phyloP scores from a whole-genome alignment of 2,113 vertebrate species.

The Muntiacus muntjak region DNA sequence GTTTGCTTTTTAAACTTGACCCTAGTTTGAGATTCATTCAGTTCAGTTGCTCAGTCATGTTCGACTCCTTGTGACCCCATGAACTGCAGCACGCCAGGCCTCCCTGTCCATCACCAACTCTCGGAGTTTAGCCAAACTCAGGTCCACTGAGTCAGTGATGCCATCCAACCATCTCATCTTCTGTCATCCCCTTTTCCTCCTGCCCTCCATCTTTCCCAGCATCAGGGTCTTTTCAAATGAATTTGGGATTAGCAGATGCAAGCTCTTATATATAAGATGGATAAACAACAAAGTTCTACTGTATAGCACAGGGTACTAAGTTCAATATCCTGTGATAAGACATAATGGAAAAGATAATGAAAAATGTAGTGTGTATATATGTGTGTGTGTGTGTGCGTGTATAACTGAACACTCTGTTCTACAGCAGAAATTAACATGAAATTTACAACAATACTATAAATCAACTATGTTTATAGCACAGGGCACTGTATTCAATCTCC shows the following conservation, averaged over 20 bases:
- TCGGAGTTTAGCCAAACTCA: not conserved
- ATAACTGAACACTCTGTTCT: not conserved
- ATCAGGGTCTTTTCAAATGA: not conserved
- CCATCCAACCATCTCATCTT: not conserved
- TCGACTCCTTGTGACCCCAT: not conserved
- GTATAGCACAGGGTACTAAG: not conserved
- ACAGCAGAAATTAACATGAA: not conserved
- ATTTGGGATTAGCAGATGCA: not conserved
- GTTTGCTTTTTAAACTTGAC: not conserved
- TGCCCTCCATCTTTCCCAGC: not conserved
- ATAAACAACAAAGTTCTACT: not conserved
- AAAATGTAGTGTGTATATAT: not conserved
- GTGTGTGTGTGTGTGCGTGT: not conserved
- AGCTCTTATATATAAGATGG: not conserved
- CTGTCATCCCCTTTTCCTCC: not conserved
- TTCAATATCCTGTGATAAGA: not conserved
- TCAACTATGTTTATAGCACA: too few species aligned
- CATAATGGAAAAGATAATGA: not conserved
- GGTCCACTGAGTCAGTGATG: not conserved
- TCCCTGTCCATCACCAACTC: not conserved
- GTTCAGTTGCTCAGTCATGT: not conserved
- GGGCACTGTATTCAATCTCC: too few species aligned
- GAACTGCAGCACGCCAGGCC: fast-evolving
- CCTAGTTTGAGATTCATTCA: not conserved
- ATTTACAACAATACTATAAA: too few species aligned